Evolutionary conservation across 2,113 vertebrate species (phyloP).

Genomic region (Corvus cornix): DNA sequence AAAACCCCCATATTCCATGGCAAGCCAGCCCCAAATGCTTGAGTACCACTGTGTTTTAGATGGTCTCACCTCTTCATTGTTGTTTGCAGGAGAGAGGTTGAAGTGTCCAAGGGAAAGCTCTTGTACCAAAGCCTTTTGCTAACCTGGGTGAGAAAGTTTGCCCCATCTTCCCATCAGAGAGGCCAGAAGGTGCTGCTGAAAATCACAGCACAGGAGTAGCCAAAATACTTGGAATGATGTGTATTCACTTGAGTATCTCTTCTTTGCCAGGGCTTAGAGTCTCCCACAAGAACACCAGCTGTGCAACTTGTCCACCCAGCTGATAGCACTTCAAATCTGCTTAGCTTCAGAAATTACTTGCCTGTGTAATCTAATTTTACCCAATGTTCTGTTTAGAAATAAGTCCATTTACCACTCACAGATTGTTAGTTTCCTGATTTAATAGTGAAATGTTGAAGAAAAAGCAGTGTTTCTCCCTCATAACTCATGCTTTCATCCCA

Average conservation of each 20-base stretch:
- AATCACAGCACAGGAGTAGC: not conserved
- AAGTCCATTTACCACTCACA: constrained; percentile 64
- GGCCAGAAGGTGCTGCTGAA: not conserved
- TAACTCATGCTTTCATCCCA: constrained; percentile 65
- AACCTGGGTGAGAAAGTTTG: not conserved
- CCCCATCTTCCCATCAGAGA: not conserved
- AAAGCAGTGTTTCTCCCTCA: constrained; percentile 54
- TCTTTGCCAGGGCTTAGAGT: not conserved
- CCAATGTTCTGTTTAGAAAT: constrained; percentile 60
- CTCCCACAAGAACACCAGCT: constrained; percentile 42
- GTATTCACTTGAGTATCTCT: not conserved
- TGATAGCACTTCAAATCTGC: constrained; percentile 68
- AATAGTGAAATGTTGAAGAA: constrained; percentile 59
- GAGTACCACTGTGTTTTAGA: rapidly evolving
- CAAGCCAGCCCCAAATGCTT: not conserved
- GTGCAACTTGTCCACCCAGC: constrained; percentile 59
- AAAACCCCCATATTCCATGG: rapidly evolving
- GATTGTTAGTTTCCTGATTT: constrained; percentile 64
- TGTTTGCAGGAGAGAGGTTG: not conserved
- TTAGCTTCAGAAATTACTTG: constrained; percentile 67
- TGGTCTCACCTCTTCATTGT: not conserved
- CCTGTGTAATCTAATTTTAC: constrained; percentile 67
- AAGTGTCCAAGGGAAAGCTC: not conserved
- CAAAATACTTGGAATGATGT: constrained; percentile 2
- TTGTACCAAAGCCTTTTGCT: not conserved